Evolutionary conservation across 2,888 invertebrate species (phyloP), one percentile per base, ranked within the genome.

Genomic region (Mylabris sibirica): DNA sequence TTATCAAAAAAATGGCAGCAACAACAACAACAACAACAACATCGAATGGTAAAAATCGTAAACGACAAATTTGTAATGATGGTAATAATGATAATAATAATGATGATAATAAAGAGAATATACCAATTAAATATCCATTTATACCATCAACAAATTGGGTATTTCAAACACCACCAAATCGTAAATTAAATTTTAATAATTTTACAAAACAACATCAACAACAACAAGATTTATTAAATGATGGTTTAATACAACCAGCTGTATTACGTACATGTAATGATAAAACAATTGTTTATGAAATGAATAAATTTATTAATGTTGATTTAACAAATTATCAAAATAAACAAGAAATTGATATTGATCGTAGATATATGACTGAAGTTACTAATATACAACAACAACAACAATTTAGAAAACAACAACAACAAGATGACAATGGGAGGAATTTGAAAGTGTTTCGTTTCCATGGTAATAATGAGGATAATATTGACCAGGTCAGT

Each of bases 91-190:
- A 20, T 41, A 20, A 20, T 20, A 20, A 3, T 11, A 11, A 20
- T 49, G n/a, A 14, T 63, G 41, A 24, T 63, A 41, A 63, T 60
- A 60, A 34, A 22, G 60, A 38, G 60, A 60, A 60, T 35, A 1
- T 60, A 38, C 60, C 17, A n/a, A 41, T 67, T 12, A 70, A 70
- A 53, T 70, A 59, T n/a, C 65, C 70, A 22, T 65, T 60, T 49
- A 41, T 71, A 17, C 71, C 71, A n/a, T 41, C 53, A 26, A 63
- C 65, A 6, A 66, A 59, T 41, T 71, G 71, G 71, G 64, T 71
- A 0, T 71, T 66, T 34, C 66, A 65, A 35, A 71, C 71, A 20
- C 71, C 71, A 26, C 71, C 71, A 9, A 71, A 71, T 38, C 44
- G 68, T 2, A 71, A 71, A 63, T 53, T 70, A 4, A 62, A 65